Base-by-base conservation (phyloP, 2,113 vertebrate genomes). In the Etia nguti region DNA sequence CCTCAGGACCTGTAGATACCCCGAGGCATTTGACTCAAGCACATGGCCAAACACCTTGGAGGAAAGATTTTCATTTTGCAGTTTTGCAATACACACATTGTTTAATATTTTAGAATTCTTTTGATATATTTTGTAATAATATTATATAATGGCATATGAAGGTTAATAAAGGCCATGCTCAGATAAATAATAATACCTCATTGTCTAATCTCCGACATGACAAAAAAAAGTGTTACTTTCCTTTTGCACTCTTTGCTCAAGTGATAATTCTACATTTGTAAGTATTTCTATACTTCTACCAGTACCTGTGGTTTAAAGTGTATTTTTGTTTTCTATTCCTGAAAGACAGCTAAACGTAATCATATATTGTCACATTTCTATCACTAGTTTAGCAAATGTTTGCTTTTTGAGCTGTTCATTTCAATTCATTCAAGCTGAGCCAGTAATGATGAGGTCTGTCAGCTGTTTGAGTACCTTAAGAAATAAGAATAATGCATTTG, bases 1-100 rank as follows among this genome's bases (percentile, higher is more conserved):
- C 81, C 80, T 81, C 62, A 57, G 81, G 79, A 91, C 82, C 84
- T 11, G 34, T 84, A 86, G 46, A 60, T 89, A 82, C 82, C 91
- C 85, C 20, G 68, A 92, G 88, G 91, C 90, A 50, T 87, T 60
- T 48, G 85, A 85, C 70, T 88, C 55, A 65, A 91, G 89, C 84
- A 90, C 84, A 88, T 89, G 91, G 83, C 60, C 81, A 82, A 85
- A 90, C 57, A 87, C 75, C 77, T 86, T 79, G 48, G 15, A 82
- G 81, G 26, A 70, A 83, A 80, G 79, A 89, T 68, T 50, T 79
- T 90, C 46, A 70, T 59, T 81, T 73, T 83, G 55, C 29, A 38
- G 52, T 68, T 59, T 77, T 75, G 80, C 12, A 82, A 65, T 20
- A 60, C 6, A 50, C 41, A 68, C 68, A 82, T 81, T 81, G 38